phyloP scores from a whole-genome alignment of 2,888 invertebrate species.

The Muschampia plurimacula region DNA sequence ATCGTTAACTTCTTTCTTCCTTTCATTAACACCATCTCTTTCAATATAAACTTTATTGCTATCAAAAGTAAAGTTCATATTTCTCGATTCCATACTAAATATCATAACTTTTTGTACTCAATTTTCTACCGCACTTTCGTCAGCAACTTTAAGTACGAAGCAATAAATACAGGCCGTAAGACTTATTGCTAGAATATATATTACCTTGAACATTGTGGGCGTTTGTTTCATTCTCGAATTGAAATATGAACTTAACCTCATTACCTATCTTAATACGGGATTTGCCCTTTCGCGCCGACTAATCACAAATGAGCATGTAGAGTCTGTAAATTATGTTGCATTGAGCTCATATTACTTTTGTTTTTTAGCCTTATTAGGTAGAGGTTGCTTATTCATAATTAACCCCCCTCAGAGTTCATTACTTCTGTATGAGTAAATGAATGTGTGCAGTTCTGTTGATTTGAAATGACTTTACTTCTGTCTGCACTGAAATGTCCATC shows the following conservation, averaged over 20 bases:
- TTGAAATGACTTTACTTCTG: slow-evolving; percentile 55
- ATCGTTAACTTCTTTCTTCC: slow-evolving; percentile 85
- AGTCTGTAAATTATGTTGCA: slow-evolving; percentile 84
- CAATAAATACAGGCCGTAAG: slow-evolving; percentile 65
- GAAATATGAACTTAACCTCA: slow-evolving; percentile 78
- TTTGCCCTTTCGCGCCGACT: slow-evolving; percentile 86
- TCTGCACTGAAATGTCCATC: slow-evolving; percentile 40
- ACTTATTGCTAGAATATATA: slow-evolving; percentile 64
- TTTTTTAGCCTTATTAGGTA: slow-evolving; percentile 72
- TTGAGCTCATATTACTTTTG: slow-evolving; percentile 78
- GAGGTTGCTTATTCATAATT: slow-evolving; percentile 83
- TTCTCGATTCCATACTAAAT: slow-evolving; percentile 68
- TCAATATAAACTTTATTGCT: slow-evolving; percentile 75
- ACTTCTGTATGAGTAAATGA: slow-evolving; percentile 79
- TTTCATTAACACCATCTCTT: slow-evolving; percentile 77
- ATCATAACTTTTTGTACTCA: slow-evolving; percentile 78
- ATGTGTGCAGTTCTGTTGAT: slow-evolving; percentile 66
- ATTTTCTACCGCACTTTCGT: slow-evolving; percentile 83
- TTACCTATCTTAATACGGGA: slow-evolving; percentile 86
- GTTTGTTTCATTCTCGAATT: slow-evolving; percentile 63
- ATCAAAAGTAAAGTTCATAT: slow-evolving; percentile 67
- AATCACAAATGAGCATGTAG: slow-evolving; percentile 86
- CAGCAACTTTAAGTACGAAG: slow-evolving; percentile 64
- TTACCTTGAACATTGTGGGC: slow-evolving; percentile 56
- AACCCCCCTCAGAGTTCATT: slow-evolving; percentile 83